Conservation (phyloP, 1,140 invertebrate species). For the Sipha flava region DNA sequence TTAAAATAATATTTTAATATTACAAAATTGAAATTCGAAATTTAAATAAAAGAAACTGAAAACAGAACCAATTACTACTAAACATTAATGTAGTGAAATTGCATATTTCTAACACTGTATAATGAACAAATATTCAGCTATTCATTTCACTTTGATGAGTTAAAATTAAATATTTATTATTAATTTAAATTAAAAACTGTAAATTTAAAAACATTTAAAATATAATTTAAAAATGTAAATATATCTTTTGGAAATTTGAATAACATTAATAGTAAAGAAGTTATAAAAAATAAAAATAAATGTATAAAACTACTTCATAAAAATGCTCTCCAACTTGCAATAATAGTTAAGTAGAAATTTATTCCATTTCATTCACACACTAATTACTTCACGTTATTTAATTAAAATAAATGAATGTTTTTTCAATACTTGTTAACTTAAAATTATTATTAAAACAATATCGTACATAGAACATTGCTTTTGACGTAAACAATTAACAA, state of each 20-base stretch:
- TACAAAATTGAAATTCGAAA: too few species aligned
- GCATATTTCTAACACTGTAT: neutral
- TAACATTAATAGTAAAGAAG: neutral
- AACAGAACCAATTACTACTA: neutral
- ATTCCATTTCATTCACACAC: too few species aligned
- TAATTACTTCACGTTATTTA: too few species aligned
- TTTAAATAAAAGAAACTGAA: neutral
- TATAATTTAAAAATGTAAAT: neutral
- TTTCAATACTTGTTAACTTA: too few species aligned
- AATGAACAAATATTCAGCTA: neutral
- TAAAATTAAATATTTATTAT: neutral
- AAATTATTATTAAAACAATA: too few species aligned
- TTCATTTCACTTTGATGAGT: neutral
- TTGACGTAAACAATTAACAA: too few species aligned
- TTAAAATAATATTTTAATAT: too few species aligned
- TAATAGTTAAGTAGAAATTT: too few species aligned
- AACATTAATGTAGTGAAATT: neutral
- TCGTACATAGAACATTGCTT: too few species aligned
- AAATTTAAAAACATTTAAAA: neutral
- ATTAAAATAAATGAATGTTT: too few species aligned
- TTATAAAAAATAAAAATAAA: neutral
- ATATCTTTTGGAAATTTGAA: neutral
- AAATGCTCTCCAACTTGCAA: too few species aligned
- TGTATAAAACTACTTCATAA: too few species aligned
- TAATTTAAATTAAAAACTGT: neutral